phyloP scores from a whole-genome alignment of 2,797 vertebrate species.

The Enteromius afrohamiltoni region DNA sequence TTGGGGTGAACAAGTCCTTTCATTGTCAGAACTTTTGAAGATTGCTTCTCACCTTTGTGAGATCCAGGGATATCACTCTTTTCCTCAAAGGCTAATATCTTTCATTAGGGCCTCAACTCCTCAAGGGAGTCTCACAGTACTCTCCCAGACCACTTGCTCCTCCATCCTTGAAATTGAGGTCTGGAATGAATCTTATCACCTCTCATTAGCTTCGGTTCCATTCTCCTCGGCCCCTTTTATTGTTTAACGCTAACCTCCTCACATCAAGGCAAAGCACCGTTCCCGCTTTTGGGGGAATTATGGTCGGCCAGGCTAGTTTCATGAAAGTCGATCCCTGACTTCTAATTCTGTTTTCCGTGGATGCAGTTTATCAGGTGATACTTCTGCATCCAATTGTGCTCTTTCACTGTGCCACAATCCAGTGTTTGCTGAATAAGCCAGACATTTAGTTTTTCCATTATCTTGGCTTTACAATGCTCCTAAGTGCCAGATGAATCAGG shows the following conservation, averaged over 20 bases:
- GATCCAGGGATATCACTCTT: constrained; percentile 57
- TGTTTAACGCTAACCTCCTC: constrained; percentile 76
- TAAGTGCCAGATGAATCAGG: constrained; percentile 51
- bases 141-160: constrained; percentile 68
- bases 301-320: constrained; percentile 66
- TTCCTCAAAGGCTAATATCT: constrained; percentile 68
- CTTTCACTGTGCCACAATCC: constrained; percentile 50
- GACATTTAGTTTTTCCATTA: constrained; percentile 56
- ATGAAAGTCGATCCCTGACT: constrained; percentile 67
- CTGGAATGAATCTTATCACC: constrained; percentile 78
- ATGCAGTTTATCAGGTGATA: constrained; percentile 60
- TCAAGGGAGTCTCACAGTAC: constrained; percentile 65
- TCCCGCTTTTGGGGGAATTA: constrained; percentile 68
- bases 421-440: constrained; percentile 53
- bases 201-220: constrained; percentile 78
- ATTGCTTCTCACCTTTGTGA: constrained; percentile 61
- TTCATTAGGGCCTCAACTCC: constrained; percentile 70
- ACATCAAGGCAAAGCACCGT: constrained; percentile 65
- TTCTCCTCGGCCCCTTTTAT: constrained; percentile 71
- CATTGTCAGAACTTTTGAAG: constrained; percentile 34
- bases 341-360: constrained; percentile 67
- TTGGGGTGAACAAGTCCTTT: constrained; percentile 25
- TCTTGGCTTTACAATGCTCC: constrained; percentile 42
- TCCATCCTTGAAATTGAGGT: constrained; percentile 79
- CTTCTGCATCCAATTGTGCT: constrained; percentile 52